A percentile compares a stretch with the other conserved stretches of the same genome.
Evolutionary conservation across 2,113 vertebrate species (phyloP).

Genomic region (Hemibagrus wyckioides): DNA sequence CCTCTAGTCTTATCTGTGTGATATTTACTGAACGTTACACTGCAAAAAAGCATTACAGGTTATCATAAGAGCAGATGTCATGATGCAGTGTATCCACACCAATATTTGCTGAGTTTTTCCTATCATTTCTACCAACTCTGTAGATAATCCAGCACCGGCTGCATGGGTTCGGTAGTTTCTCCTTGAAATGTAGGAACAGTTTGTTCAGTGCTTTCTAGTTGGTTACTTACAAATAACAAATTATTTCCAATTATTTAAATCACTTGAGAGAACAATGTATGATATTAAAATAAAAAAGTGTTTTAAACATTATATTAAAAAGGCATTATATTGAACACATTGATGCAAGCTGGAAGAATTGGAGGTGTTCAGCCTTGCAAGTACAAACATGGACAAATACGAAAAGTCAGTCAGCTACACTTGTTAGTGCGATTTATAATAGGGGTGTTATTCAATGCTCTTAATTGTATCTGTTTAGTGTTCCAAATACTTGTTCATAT

Average conservation of each 20-base stretch:
- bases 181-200: neutral
- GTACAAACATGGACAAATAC: neutral
- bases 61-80: neutral
- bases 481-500: neutral
- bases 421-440: neutral
- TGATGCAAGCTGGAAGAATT: neutral
- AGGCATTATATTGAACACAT: neutral
- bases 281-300: no score
- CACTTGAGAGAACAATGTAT: neutral
- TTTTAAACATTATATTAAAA: no score
- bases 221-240: neutral
- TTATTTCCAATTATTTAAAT: neutral
- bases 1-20: neutral
- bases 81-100: neutral
- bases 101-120: neutral
- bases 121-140: neutral
- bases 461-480: neutral
- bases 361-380: neutral
- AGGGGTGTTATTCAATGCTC: neutral
- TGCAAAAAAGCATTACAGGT: neutral
- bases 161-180: neutral
- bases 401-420: neutral
- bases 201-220: no score
- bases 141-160: neutral
- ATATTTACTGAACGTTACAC: neutral